These are phyloP conservation scores for Chloropsis cyanopogon DNA, from an alignment of 2,113 vertebrate genomes.

Conservation along the genomic window DNA sequence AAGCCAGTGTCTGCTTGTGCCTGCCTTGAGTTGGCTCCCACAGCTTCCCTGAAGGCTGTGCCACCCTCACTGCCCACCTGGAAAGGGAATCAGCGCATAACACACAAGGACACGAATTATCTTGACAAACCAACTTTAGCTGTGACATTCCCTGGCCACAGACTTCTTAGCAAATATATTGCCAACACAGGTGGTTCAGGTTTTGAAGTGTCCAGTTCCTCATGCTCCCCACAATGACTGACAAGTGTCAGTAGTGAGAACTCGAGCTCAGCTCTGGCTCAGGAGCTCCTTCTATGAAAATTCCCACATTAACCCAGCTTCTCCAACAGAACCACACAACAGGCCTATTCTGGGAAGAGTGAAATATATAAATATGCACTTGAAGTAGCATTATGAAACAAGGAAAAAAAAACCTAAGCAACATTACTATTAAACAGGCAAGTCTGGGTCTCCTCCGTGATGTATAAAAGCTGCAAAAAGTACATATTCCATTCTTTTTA, in stretches of 20 bases:
- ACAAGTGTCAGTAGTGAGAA: not conserved
- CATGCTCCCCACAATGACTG: not conserved
- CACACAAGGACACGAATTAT: rapidly evolving
- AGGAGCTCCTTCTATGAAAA: not conserved
- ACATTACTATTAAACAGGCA: not conserved
- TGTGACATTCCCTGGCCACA: not conserved
- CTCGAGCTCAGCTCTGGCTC: not conserved
- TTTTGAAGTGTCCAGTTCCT: not conserved
- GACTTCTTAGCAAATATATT: rapidly evolving
- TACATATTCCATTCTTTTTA: not conserved
- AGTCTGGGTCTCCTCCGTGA: not conserved
- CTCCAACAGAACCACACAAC: not conserved
- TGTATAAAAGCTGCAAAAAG: not conserved
- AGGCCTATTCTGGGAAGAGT: not conserved
- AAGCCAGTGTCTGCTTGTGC: not conserved
- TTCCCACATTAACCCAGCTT: not conserved
- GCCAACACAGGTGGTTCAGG: not conserved
- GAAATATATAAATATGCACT: not conserved
- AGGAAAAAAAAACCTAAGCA: not conserved
- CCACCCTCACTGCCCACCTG: not conserved
- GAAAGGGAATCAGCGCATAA: not conserved
- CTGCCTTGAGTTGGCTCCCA: not conserved
- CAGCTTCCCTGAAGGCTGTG: not conserved
- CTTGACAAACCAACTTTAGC: not conserved
- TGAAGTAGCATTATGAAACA: not conserved